These are phyloP conservation scores for Cephalotes varians DNA, from an alignment of 2,888 invertebrate genomes.

Conservation along the genomic window DNA sequence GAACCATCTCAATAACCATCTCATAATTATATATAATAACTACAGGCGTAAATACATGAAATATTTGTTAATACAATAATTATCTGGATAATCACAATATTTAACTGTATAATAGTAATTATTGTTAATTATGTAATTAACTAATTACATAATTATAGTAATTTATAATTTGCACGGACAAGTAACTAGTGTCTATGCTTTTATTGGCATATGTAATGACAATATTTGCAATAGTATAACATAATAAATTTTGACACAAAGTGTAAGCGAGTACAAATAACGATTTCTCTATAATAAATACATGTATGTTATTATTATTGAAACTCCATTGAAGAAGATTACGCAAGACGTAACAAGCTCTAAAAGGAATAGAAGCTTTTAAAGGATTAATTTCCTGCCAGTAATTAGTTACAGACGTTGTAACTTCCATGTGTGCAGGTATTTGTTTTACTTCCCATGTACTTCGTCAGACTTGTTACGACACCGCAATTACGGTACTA, in stretches of 20 bases:
- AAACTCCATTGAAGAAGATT: conserved; percentile 23
- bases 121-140: conserved; percentile 19
- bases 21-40: conserved; percentile 22
- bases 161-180: not conserved
- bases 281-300: not conserved
- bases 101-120: conserved; percentile 11
- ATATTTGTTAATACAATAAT: conserved; percentile 28
- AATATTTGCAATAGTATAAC: not conserved
- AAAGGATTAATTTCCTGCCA: conserved; percentile 32
- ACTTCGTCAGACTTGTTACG: conserved; percentile 51
- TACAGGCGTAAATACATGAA: not conserved
- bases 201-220: not conserved
- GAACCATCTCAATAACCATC: not conserved
- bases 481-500: conserved; percentile 62
- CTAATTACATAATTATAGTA: conserved; percentile 24
- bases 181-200: conserved; percentile 26
- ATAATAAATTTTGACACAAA: not conserved
- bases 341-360: conserved; percentile 14
- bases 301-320: conserved; percentile 14
- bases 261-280: not conserved
- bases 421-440: conserved; percentile 21
- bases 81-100: conserved; percentile 22
- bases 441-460: conserved; percentile 33
- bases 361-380: conserved; percentile 31
- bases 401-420: conserved; percentile 34